Base-by-base conservation (phyloP, 2,797 vertebrate genomes). In the Takifugu ocellatus region DNA sequence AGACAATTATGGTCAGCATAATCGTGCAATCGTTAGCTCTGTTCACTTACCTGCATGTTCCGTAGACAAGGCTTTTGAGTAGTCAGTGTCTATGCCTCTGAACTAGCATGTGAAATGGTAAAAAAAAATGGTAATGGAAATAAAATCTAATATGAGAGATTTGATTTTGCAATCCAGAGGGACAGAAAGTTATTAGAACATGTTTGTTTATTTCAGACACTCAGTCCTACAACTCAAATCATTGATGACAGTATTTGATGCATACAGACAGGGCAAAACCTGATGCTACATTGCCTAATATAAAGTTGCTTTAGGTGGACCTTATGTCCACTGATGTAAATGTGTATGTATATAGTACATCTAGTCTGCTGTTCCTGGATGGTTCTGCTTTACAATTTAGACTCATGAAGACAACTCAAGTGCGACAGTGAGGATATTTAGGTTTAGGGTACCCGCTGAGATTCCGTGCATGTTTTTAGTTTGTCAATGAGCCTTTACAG, bases 331-430 rank as follows among this genome's bases (percentile, higher is more conserved):
- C 58, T 51, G 59, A 74, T 86, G 88, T 85, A 84, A 79, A 83
- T 85, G 68, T 87, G 79, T 85, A 66, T 87, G 45, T 83, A 46
- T 83, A 79, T 78, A 74, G 65, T 53, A 49, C 68, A 73, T 77
- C 51, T 62, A 58, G 73, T 70, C 61, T 78, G 77, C 75, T 80
- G 78, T 74, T 79, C 44, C 61, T 21, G 67, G 63, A 68, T 55
- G 63, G 65, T 68, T 74, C 55, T 71, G 71, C 53, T 73, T 6
- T 3, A 43, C 56, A 6, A 59, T 65, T 67, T 3, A 66, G 63
- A 64, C 64, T 74, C 25, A 44, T 26, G 24, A 49, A 61, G 46
- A 36, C 12, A 48, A 54, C 72, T 24, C 55, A 51, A 59, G 48
- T 12, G 27, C 47, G 42, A 24, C n/a, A 1, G 53, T 48, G 49